Evolutionary conservation across 2,888 invertebrate species (phyloP), one percentile per base, ranked within the genome.

Genomic region (Fragum fragum): DNA sequence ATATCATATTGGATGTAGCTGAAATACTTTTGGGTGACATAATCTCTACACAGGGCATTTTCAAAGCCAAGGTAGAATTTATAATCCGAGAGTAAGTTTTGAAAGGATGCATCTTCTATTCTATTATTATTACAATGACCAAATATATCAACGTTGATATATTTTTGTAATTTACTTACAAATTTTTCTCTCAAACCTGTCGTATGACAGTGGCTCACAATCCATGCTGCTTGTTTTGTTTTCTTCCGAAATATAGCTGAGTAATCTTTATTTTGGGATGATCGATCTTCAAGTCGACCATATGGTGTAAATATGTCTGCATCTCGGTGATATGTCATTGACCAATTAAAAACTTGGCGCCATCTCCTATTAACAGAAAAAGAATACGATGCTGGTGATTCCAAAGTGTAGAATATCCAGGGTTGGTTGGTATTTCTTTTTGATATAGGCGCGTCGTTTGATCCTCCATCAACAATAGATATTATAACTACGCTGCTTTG

Each of bases 141-240:
- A 76, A 89, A 93, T 14, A 93, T 89, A 73, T 94, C 92, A 6
- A 94, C 93, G 29, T 96, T 95, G 88, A 99, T 98, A 95, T 97
- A 96, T 94, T 98, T 97, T 86, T 96, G 96, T 75, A 99, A 86
- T 97, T 97, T 86, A 96, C 79, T 96, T 3, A 61, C 18, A 26
- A 29, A 61, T 0, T 80, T 47, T 39, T 82, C 78, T 39, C 89
- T 66, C 57, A n/a, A 72, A 63, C 81, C 76, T 9, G 18, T 26
- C 14, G 81, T 81, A 2, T 70, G 53, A 78, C 89, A 89, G 72
- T 88, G 81, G 32, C 85, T 79, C 0, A 87, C 80, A 11, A 86
- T 73, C 83, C 85, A 86, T 3, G 57, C 86, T 2, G 81, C 83
- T 14, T 83, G 69, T 73, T 81, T 79, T 11, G 23, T 79, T 71